These are phyloP conservation scores for Vidua chalybeata DNA, from an alignment of 2,113 vertebrate species.

Conservation along the genomic window DNA sequence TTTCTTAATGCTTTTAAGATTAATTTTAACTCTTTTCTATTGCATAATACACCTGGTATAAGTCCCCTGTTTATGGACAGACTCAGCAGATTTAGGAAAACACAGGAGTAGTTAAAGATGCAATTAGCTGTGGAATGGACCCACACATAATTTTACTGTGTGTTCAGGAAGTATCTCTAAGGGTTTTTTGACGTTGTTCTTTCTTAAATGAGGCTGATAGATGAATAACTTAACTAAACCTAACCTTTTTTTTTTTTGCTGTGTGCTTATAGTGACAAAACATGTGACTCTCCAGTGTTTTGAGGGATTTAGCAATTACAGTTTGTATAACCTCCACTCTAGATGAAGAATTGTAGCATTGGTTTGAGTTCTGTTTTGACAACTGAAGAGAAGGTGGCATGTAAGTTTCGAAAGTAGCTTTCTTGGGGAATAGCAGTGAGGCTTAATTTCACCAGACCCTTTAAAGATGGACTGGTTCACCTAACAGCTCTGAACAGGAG, in stretches of 20 bases:
- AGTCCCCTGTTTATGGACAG: not conserved
- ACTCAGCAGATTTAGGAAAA: not conserved
- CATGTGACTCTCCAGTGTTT: not conserved
- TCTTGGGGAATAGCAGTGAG: not conserved
- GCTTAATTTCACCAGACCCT: not conserved
- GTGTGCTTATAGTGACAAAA: not conserved
- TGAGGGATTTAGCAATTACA: not conserved
- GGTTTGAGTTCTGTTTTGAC: not conserved
- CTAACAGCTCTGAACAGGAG: not conserved
- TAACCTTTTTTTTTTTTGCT: not conserved
- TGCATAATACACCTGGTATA: not conserved
- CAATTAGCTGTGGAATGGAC: not conserved
- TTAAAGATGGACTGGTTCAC: not conserved
- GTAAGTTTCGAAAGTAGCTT: not conserved
- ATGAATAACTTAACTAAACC: not conserved
- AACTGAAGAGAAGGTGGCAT: not conserved
- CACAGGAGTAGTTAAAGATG: not conserved
- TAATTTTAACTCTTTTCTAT: not conserved
- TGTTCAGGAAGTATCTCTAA: not conserved
- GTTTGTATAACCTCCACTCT: not conserved
- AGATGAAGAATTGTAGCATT: not conserved
- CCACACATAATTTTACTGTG: not conserved
- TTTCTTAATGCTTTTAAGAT: not conserved
- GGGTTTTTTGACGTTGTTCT: not conserved
- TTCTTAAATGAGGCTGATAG: not conserved